phyloP scores from a whole-genome alignment of 2,888 invertebrate species.

The Drosophila sordidula region DNA sequence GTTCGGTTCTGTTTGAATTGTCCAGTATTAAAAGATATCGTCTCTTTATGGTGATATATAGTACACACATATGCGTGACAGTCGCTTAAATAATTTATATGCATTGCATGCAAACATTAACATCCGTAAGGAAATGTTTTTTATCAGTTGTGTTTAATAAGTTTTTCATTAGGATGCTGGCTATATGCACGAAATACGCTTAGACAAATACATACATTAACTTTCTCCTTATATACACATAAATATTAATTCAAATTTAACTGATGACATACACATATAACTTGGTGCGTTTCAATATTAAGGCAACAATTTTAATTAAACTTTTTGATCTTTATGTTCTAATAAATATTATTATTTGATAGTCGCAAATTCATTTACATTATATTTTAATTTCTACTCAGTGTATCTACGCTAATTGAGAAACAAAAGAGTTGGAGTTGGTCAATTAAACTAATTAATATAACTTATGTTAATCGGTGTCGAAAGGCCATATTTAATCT shows the following conservation, averaged over 20 bases:
- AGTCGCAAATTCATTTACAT: slow-evolving; percentile 23
- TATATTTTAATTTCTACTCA: slow-evolving; percentile 41
- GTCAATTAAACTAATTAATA: slow-evolving; percentile 37
- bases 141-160: slow-evolving; percentile 56
- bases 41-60: slow-evolving; percentile 38
- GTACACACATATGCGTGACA: slow-evolving; percentile 21
- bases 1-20: slow-evolving; percentile 68
- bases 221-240: slow-evolving; percentile 67
- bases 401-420: slow-evolving; percentile 19
- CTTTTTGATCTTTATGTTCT: slow-evolving; percentile 7
- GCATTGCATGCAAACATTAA: slow-evolving; percentile 38
- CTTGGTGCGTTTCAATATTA: slow-evolving; percentile 39
- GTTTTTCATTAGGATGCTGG: slow-evolving; percentile 53
- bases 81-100: slow-evolving; percentile 43
- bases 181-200: slow-evolving; percentile 38
- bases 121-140: slow-evolving; percentile 37
- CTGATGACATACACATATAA: slow-evolving; percentile 38
- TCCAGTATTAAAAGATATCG: slow-evolving; percentile 62
- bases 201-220: slow-evolving; percentile 32
- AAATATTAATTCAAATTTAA: slow-evolving; percentile 54
- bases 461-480: slow-evolving; percentile 69
- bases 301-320: slow-evolving; percentile 56
- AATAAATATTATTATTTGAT: slow-evolving; percentile 26
- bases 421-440: slow-evolving; percentile 41
- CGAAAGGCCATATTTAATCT: slow-evolving; percentile 69